phyloP scores from a whole-genome alignment of 2,113 vertebrate genomes.

The Cromileptes altivelis region DNA sequence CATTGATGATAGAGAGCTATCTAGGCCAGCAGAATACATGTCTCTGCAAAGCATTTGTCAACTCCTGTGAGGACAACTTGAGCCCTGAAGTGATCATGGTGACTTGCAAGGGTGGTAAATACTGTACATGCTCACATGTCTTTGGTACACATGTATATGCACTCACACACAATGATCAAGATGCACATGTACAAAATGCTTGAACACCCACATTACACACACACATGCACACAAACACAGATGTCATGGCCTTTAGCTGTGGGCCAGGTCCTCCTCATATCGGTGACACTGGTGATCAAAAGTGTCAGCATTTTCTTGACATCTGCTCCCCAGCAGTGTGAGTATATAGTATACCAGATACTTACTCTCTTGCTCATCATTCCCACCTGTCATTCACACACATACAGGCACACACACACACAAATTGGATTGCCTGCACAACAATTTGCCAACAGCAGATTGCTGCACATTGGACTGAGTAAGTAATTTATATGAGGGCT shows the following conservation, averaged over 20 bases:
- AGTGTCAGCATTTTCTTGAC: constrained; percentile 74
- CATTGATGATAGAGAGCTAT: constrained; percentile 46
- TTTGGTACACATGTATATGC: constrained; percentile 27
- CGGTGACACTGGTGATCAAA: constrained; percentile 66
- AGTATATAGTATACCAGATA: constrained; percentile 55
- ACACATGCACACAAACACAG: constrained; percentile 41
- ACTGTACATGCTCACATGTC: constrained; percentile 48
- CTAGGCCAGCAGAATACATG: constrained; percentile 47
- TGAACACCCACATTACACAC: constrained; percentile 7
- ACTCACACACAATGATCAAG: not conserved
- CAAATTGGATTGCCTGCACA: constrained; percentile 20
- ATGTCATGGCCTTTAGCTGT: constrained; percentile 59
- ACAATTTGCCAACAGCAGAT: constrained; percentile 8
- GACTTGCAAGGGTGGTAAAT: constrained; percentile 53
- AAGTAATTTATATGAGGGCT: not conserved
- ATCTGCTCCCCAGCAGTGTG: constrained; percentile 67
- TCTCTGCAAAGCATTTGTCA: constrained; percentile 59
- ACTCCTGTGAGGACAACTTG: constrained; percentile 61
- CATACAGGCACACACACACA: constrained; percentile 24
- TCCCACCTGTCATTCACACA: constrained; percentile 53
- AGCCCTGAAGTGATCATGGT: constrained; percentile 42
- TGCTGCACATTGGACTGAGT: not conserved
- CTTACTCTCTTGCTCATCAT: constrained; percentile 54
- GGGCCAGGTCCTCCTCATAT: constrained; percentile 50
- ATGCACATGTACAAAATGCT: constrained; percentile 32